Percentiles rank a stretch among this genome's conserved stretches.
These are phyloP conservation scores for Chaenogobius annularis DNA, from an alignment of 2,113 vertebrate species.

Conservation along the genomic window DNA sequence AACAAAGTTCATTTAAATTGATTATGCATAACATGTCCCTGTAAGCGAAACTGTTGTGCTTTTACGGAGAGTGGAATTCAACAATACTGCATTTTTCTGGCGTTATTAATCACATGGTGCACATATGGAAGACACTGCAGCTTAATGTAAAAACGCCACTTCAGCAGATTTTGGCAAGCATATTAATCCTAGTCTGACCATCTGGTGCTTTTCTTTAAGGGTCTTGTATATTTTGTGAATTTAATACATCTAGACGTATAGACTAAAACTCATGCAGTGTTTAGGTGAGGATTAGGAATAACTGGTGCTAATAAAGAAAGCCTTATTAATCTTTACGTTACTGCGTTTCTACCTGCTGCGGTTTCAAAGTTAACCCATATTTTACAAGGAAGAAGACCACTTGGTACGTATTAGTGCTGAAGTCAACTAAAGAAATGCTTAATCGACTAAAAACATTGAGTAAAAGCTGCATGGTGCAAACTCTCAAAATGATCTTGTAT, in stretches of 20 bases:
- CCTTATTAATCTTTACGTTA: neutral
- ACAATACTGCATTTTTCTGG: neutral
- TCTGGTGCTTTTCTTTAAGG: constrained; percentile 28
- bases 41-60: neutral
- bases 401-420: too few species aligned
- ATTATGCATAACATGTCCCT: too few species aligned
- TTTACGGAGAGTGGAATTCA: neutral
- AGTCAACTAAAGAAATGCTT: too few species aligned
- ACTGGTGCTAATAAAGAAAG: neutral
- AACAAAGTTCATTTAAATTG: too few species aligned
- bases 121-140: neutral
- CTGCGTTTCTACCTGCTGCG: too few species aligned
- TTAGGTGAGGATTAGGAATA: constrained; percentile 41
- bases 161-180: constrained; percentile 19
- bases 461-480: too few species aligned
- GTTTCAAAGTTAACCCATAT: too few species aligned
- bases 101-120: constrained; percentile 20
- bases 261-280: constrained; percentile 34
- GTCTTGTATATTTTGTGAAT: constrained; percentile 8
- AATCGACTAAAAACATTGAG: too few species aligned
- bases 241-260: constrained; percentile 9
- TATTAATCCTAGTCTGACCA: constrained; percentile 37
- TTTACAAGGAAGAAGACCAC: too few species aligned
- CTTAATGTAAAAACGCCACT: constrained; percentile 10
- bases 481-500: too few species aligned